Base-by-base conservation (phyloP, 53 echinoderm and acorn worm genomes). In the Mesocentrotus franciscanus region DNA sequence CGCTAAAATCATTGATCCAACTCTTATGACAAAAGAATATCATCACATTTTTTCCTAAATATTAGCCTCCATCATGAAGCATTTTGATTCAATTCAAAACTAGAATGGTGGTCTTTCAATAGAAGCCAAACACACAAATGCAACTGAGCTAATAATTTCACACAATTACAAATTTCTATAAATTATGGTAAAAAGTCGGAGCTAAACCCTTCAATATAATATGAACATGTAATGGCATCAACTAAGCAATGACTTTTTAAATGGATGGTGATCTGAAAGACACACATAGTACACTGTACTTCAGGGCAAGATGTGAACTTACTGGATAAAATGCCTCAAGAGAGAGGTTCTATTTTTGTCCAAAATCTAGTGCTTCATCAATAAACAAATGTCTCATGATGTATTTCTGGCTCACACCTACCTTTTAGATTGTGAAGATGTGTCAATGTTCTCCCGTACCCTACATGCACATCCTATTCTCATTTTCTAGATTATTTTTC, bases 321-420 rank as follows among this genome's bases (percentile, higher is more conserved):
- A 74, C 78, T 75, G 75, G 1, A 58, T 9, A 35, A 92, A 35
- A 71, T 92, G 74, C 49, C 74, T 71, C 58, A 11, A 18, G 32
- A 42, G 74, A 93, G 29, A 24, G 36, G 3, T 93, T 93, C 78
- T 74, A 58, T 93, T 78, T 93, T 93, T 74, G 57, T 33, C 56
- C 30, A 2, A 93, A 92, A 93, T 29, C 64, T 61, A 42, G 70
- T 56, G 49, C 70, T 92, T 71, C 6, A n/a, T 34, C 49, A 68
- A 92, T 92, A 42, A 71, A 60, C 62, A 92, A 35, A 92, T 92
- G 70, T 56, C n/a, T 55, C 71, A 71, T 26, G 24, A 92, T 74
- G 64, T 39, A 72, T 75, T 29, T 35, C 27, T 93, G 11, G 78
- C 33, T 24, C 93, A 76, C 56, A 58, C 71, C 75, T 30, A 93